A percentile compares a stretch with the other conserved stretches of the same genome.
Conservation (phyloP, 1,140 invertebrate species). For the Drosophila cardini region DNA sequence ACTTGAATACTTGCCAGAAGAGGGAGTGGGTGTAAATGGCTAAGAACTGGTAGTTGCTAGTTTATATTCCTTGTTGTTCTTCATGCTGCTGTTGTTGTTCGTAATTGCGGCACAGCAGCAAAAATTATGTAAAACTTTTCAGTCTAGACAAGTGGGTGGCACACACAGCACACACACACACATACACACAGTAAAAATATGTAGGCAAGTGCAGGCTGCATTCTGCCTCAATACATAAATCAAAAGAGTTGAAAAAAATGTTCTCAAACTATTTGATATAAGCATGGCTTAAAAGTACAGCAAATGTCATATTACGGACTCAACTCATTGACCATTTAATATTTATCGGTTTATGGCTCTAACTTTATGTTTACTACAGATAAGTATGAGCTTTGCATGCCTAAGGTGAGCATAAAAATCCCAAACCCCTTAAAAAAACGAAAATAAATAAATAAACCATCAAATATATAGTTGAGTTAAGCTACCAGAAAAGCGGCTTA, state of each 20-base stretch:
- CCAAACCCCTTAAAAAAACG: too few species aligned
- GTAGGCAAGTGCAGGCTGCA: slow-evolving; percentile 44
- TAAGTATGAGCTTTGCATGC: slow-evolving; percentile 18
- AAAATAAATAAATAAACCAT: background rate
- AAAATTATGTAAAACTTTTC: slow-evolving; percentile 75
- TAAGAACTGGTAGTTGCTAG: slow-evolving; percentile 50
- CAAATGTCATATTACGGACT: slow-evolving; percentile 8
- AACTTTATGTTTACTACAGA: slow-evolving; percentile 9
- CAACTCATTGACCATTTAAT: slow-evolving; percentile 2
- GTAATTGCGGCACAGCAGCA: slow-evolving; percentile 48
- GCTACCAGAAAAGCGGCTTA: slow-evolving; percentile 38
- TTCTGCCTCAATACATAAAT: slow-evolving; percentile 31
- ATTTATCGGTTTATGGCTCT: background rate
- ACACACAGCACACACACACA: slow-evolving; percentile 2
- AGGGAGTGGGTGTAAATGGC: slow-evolving; percentile 64
- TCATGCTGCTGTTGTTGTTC: background rate
- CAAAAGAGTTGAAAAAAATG: slow-evolving; percentile 1
- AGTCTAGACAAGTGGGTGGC: slow-evolving; percentile 60
- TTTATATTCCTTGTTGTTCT: slow-evolving; percentile 4
- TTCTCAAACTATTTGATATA: background rate
- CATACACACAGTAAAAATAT: background rate
- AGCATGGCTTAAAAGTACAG: slow-evolving; percentile 1
- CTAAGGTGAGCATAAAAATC: background rate
- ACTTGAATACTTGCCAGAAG: slow-evolving; percentile 35
- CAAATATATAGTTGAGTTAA: slow-evolving; percentile 3